Percentiles rank a stretch among this genome's conserved stretches.
These are phyloP conservation scores for Tapirus indicus DNA, from an alignment of 2,797 vertebrate genomes.

Conservation along the genomic window DNA sequence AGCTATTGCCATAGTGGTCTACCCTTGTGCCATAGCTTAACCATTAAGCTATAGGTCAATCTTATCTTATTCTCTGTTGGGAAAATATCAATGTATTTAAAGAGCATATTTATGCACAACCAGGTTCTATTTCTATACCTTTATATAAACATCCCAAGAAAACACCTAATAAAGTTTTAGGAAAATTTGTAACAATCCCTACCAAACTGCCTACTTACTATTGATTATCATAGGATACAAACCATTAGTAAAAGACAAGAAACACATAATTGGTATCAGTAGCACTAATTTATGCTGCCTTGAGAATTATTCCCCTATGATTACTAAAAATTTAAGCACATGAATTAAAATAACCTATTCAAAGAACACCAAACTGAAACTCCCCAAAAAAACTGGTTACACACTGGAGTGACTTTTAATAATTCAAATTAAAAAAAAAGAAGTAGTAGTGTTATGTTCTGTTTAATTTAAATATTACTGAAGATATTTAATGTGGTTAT, in stretches of 20 bases:
- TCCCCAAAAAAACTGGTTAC: neutral
- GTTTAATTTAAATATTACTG: neutral
- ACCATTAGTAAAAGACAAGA: neutral
- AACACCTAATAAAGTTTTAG: neutral
- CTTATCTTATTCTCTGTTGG: neutral
- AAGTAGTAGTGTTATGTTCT: neutral
- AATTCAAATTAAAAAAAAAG: conserved; percentile 11
- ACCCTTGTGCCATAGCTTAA: neutral
- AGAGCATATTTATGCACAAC: neutral
- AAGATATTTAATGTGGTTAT: neutral
- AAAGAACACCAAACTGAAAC: conserved; percentile 1
- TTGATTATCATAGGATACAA: neutral
- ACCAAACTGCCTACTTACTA: conserved; percentile 26
- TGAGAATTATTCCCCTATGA: neutral
- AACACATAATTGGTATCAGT: neutral
- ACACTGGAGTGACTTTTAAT: neutral
- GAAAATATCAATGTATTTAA: conserved; percentile 35
- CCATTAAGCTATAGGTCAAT: neutral
- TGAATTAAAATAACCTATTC: conserved; percentile 35
- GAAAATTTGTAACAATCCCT: neutral
- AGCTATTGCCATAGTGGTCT: neutral
- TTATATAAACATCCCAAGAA: neutral
- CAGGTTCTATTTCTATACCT: neutral
- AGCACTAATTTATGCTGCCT: neutral
- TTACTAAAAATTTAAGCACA: conserved; percentile 39